A percentile compares a stretch with the other conserved stretches of the same genome.
phyloP scores from a whole-genome alignment of 2,113 vertebrate species.

The Camelus bactrianus region DNA sequence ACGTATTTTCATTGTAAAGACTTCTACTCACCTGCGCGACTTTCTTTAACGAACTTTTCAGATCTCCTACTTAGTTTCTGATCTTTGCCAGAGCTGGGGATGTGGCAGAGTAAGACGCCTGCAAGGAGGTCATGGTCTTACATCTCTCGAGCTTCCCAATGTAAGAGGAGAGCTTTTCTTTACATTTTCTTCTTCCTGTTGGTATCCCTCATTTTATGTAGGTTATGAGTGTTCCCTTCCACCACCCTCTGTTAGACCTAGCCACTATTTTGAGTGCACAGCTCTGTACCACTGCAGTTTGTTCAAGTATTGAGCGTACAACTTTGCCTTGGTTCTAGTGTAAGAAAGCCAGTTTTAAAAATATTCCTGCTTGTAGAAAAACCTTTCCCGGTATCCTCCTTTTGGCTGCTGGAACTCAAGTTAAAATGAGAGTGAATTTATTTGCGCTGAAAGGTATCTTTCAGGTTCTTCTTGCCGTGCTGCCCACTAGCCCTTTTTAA shows the following conservation, averaged over 20 bases:
- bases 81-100: neutral
- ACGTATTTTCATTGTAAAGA: neutral
- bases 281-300: neutral
- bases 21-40: neutral
- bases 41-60: neutral
- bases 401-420: neutral
- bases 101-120: neutral
- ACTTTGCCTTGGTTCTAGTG: neutral
- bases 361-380: neutral
- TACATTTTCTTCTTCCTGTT: neutral
- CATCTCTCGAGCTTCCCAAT: neutral
- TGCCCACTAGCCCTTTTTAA: neutral
- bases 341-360: conserved; percentile 19
- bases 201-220: neutral
- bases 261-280: neutral
- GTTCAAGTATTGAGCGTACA: neutral
- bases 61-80: neutral
- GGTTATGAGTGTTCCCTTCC: neutral
- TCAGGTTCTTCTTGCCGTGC: neutral
- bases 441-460: conserved; percentile 41
- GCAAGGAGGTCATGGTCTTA: neutral
- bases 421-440: conserved; percentile 7
- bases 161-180: neutral
- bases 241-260: neutral
- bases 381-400: neutral